These are phyloP conservation scores for Pterocles orientalis DNA, from an alignment of 2,113 vertebrate species.

Conservation along the genomic window DNA sequence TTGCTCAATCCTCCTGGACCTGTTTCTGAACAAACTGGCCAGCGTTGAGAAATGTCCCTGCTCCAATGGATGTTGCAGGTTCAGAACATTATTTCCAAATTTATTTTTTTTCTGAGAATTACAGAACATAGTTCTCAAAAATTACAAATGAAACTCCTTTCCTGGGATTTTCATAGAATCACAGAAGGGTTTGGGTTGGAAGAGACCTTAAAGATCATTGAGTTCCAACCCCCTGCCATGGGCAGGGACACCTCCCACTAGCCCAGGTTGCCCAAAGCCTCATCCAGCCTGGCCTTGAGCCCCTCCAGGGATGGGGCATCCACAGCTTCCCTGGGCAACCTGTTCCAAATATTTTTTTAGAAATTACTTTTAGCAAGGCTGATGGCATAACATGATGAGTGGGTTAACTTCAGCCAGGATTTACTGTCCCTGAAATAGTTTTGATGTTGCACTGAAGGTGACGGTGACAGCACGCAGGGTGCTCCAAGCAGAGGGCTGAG, in stretches of 20 bases:
- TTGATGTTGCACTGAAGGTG: accelerated
- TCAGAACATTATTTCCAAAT: background rate
- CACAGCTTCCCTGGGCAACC: too few relatives aligned
- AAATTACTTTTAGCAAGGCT: background rate
- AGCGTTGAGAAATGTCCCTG: background rate
- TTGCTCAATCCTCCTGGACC: slow-evolving; percentile 15
- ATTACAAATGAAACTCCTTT: background rate
- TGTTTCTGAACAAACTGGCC: background rate
- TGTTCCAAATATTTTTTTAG: too few relatives aligned
- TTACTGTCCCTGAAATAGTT: background rate
- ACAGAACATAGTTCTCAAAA: background rate
- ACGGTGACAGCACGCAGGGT: accelerated
- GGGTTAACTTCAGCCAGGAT: background rate
- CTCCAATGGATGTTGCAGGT: background rate
- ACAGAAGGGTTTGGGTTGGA: too few relatives aligned
- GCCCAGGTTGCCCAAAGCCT: too few relatives aligned
- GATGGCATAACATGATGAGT: accelerated
- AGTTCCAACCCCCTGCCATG: too few relatives aligned
- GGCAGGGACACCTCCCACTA: too few relatives aligned
- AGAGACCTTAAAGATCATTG: too few relatives aligned
- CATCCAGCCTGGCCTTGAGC: too few relatives aligned
- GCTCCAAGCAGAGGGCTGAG: background rate
- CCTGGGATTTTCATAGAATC: background rate
- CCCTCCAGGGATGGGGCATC: too few relatives aligned
- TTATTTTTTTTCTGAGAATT: background rate